Evolutionary conservation across 2,797 vertebrate species (phyloP).

Genomic region (Myotis findleyi): DNA sequence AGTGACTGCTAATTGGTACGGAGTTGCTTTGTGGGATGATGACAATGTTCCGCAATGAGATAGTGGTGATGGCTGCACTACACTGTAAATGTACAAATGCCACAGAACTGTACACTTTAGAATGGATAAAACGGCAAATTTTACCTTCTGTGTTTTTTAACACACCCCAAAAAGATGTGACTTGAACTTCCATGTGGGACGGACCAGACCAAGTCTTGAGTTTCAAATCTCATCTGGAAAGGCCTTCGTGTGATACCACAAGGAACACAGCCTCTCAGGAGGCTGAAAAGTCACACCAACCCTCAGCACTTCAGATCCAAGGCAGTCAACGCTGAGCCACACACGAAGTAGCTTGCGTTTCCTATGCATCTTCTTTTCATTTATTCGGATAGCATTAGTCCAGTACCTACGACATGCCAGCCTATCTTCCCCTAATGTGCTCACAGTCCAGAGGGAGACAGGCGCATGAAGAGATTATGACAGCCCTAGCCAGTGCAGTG

Average conservation of each 20-base stretch:
- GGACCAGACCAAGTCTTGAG: neutral
- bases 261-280: neutral
- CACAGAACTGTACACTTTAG: neutral
- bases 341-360: neutral
- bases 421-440: neutral
- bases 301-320: neutral
- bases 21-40: neutral
- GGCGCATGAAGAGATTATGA: neutral
- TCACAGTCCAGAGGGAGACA: neutral
- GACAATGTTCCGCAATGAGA: neutral
- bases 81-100: neutral
- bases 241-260: neutral
- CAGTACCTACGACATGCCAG: neutral
- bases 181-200: neutral
- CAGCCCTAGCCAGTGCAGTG: too few species aligned
- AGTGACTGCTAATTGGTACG: neutral
- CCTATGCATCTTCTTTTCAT: neutral
- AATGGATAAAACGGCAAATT: neutral
- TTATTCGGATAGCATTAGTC: neutral
- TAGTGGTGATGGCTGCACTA: neutral
- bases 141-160: neutral
- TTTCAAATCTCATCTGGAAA: slow-evolving; percentile 10
- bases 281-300: neutral
- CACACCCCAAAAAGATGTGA: neutral
- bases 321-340: neutral